These are phyloP conservation scores for Podotricha telesiphe DNA, from an alignment of 2,888 invertebrate species.

Conservation along the genomic window DNA sequence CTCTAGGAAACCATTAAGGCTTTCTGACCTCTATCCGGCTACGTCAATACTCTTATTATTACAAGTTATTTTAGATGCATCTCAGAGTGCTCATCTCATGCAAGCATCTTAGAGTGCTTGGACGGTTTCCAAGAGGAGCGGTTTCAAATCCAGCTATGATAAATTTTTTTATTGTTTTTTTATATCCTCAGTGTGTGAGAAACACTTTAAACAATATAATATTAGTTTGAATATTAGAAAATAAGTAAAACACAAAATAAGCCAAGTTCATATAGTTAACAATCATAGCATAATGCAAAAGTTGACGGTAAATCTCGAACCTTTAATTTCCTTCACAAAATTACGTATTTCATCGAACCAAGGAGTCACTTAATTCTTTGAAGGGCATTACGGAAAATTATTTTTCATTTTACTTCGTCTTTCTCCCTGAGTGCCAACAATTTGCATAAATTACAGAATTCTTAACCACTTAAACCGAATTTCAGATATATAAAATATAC, in stretches of 20 bases:
- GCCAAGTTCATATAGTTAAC: neutral
- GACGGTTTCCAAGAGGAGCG: too few species aligned
- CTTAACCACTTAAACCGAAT: conserved; percentile 60
- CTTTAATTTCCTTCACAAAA: conserved; percentile 6
- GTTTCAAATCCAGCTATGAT: too few species aligned
- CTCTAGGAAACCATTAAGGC: too few species aligned
- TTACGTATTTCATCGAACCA: conserved; percentile 15
- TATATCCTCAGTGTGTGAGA: too few species aligned
- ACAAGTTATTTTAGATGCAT: too few species aligned
- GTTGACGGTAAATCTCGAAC: neutral
- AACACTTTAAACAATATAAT: too few species aligned
- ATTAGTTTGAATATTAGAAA: too few species aligned
- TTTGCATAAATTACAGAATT: conserved; percentile 73
- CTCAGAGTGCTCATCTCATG: too few species aligned
- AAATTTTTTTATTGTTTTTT: too few species aligned
- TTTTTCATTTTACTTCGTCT: conserved; percentile 65
- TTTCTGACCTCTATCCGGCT: too few species aligned
- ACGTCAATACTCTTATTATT: too few species aligned
- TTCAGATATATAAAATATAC: conserved; percentile 60
- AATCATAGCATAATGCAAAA: neutral
- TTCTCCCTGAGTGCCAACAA: conserved; percentile 60
- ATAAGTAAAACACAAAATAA: neutral
- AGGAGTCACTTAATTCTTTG: conserved; percentile 57
- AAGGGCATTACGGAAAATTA: conserved; percentile 67
- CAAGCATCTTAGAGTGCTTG: too few species aligned